phyloP scores from a whole-genome alignment of 1,140 invertebrate species.

The Pogonomyrmex barbatus region DNA sequence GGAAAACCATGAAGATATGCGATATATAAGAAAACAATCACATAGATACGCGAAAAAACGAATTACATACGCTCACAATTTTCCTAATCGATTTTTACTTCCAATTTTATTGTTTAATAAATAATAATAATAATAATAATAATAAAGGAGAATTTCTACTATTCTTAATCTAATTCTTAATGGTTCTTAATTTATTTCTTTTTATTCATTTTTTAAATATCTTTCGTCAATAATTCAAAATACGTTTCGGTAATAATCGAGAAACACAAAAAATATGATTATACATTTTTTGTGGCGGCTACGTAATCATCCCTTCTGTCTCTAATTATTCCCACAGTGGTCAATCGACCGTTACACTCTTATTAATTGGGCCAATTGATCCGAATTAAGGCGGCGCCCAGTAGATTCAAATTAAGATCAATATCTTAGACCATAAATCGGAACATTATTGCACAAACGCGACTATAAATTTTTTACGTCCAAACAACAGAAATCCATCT shows the following conservation, averaged over 20 bases:
- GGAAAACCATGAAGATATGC: neutral
- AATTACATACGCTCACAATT: neutral
- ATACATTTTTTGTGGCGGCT: neutral
- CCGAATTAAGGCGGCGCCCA: constrained; percentile 69
- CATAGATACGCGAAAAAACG: neutral
- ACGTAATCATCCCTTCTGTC: neutral
- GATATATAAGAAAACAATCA: neutral
- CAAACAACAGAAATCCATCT: constrained; percentile 60
- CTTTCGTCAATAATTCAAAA: neutral
- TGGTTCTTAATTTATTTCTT: too few species aligned
- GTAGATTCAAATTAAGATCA: constrained; percentile 75
- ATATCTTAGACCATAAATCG: constrained; percentile 69
- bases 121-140: too few species aligned
- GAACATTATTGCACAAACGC: constrained; percentile 61
- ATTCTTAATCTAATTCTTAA: too few species aligned
- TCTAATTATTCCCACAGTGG: constrained; percentile 65
- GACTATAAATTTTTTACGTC: constrained; percentile 68
- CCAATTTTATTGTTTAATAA: neutral
- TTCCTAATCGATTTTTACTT: neutral
- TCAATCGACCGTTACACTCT: constrained; percentile 63
- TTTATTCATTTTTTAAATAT: neutral
- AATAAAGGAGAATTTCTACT: too few species aligned
- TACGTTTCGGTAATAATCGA: neutral
- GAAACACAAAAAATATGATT: neutral
- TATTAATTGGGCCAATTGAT: constrained; percentile 74